Conservation (phyloP, 2,113 vertebrate species). For the Myrmecophaga tridactyla region DNA sequence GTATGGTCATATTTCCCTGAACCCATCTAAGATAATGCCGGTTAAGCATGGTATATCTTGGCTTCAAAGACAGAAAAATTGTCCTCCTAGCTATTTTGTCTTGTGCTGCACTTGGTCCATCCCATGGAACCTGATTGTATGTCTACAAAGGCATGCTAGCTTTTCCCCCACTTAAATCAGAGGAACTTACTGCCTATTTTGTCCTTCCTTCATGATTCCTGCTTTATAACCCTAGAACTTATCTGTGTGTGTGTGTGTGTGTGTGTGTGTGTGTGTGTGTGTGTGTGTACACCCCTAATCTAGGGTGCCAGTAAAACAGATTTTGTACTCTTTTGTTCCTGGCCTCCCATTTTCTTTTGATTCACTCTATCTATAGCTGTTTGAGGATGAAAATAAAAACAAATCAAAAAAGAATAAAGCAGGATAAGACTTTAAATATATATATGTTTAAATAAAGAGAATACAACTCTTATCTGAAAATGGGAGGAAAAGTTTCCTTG, state of each 20-base stretch:
- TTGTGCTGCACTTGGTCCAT: background rate
- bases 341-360: background rate
- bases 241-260: background rate
- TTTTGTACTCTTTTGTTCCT: background rate
- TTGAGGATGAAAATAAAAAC: background rate
- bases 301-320: too few relatives aligned
- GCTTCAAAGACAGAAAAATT: background rate
- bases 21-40: background rate
- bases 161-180: background rate
- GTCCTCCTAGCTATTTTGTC: background rate
- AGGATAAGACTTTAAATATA: background rate
- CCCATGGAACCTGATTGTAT: background rate
- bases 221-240: background rate
- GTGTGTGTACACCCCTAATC: background rate
- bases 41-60: background rate
- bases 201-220: background rate
- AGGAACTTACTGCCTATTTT: background rate
- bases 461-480: background rate
- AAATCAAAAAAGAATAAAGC: background rate
- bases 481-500: background rate
- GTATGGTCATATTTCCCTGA: background rate
- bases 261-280: background rate
- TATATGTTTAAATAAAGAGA: background rate
- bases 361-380: background rate
- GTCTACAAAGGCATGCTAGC: background rate